Evolutionary conservation across 2,797 vertebrate species (phyloP), one percentile per base, ranked within the genome.

Genomic region (Poecilia velifera): DNA sequence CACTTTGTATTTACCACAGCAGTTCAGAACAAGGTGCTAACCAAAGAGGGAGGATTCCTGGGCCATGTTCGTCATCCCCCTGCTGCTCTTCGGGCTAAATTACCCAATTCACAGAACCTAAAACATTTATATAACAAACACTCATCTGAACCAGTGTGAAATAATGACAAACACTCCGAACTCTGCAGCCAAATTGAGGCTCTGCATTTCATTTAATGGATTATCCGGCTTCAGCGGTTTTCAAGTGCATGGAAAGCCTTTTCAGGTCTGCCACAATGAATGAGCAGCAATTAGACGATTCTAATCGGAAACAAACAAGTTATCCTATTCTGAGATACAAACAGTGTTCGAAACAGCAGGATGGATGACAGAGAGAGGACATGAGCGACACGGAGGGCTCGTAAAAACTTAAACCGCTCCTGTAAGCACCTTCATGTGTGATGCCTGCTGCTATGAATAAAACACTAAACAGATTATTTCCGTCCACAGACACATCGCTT

Each of bases 401-500:
- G 72, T 78, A 72, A 49, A 82, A 77, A 76, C 75, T 73, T 66
- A 73, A 70, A 76, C 83, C 43, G 51, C 31, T 85, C 71, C 80
- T 85, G 78, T 76, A 74, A 86, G 82, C 55, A 22, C 45, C 55
- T 82, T 87, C n/a, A 74, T 77, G 83, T 76, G 85, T 79, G 76
- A 86, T 80, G 74, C 28, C 70, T 70, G 49, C 78, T 79, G 72
- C 76, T 76, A 49, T 73, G 78, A 86, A 86, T 83, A 84, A 88
- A 87, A 89, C 73, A 84, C 68, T 81, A 78, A 88, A 77, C 71
- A 47, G 81, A 83, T 88, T 86, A 84, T 82, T 88, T 85, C 43
- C 78, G 80, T 87, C 76, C 47, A 64, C 74, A 77, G 74, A 78
- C 47, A 72, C 12, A 64, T 78, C 55, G 74, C 62, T 75, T 39